A percentile compares a stretch with the other conserved stretches of the same genome.
These are phyloP conservation scores for Ctena decussata DNA, from an alignment of 2,888 invertebrate species.

Conservation along the genomic window DNA sequence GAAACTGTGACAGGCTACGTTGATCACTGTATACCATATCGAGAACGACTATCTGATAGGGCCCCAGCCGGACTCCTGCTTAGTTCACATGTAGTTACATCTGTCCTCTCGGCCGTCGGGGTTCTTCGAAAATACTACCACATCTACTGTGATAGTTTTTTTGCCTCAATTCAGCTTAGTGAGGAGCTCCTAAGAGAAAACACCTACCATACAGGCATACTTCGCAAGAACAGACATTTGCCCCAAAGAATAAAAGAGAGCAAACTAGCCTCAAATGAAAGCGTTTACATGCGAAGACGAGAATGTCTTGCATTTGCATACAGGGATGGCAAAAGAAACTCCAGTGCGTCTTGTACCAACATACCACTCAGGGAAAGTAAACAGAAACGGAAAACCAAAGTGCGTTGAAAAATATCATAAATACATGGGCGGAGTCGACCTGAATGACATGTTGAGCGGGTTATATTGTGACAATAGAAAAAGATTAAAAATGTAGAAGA, in stretches of 20 bases:
- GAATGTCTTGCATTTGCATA: not conserved
- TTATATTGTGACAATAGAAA: not conserved
- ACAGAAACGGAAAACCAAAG: not conserved
- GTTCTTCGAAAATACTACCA: not conserved
- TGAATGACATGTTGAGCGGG: constrained; percentile 15
- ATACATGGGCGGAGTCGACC: constrained; percentile 13
- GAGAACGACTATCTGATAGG: not conserved
- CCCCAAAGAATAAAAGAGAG: not conserved
- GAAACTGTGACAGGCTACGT: not conserved
- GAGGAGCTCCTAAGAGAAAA: not conserved
- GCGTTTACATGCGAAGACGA: not conserved
- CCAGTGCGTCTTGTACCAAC: not conserved
- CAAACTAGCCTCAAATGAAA: not conserved
- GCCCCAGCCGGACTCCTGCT: not conserved
- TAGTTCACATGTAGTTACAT: not conserved
- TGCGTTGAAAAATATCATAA: constrained; percentile 3
- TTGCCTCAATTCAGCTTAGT: not conserved
- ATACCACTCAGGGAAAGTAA: not conserved
- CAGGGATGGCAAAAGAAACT: constrained; percentile 4
- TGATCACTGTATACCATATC: not conserved
- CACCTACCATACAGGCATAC: not conserved
- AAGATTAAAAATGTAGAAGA: constrained; percentile 7
- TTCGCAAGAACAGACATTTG: not conserved
- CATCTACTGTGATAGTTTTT: not conserved
- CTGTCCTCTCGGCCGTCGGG: not conserved